Base-by-base conservation (phyloP, 2,797 vertebrate species). In the Florisuga fusca region DNA sequence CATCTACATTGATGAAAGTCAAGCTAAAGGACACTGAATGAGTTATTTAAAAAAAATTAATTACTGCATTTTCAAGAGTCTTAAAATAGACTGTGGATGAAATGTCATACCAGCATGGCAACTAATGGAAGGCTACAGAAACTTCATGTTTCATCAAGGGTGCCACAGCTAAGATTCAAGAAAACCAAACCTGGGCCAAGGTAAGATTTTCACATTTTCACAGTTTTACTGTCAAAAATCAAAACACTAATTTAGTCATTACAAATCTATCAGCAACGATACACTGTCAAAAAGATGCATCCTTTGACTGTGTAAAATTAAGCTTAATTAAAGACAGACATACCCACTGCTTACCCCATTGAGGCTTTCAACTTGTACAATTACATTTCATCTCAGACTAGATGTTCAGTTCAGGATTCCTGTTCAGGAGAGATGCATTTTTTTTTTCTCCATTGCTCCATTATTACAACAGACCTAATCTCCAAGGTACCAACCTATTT, bases 401-500 rank as follows among this genome's bases (percentile, higher is more conserved):
- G 38, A 41, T 46, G 11, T 83, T 54, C n/a, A 90, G 58, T 69
- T 76, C 51, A 71, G 19, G 84, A 64, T 6, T 74, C 57, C 38
- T 59, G 33, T 46, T 83, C 61, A 88, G 38, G 38, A 68, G 38
- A 85, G 53, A 29, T 87, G 79, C 58, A 76, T 89, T 96, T 92
- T 93, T 36, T 36, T 41, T 41, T 51, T 91, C 75, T 81, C 61
- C 29, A 69, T 63, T 62, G 55, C 75, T 91, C 88, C 62, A 88
- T 85, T 95, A 96, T 79, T 90, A 95, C 58, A 94, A 89, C 89
- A 94, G 67, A 63, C 27, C 64, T 95, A 48, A 89, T 59, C 78
- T 95, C 71, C 67, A 89, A 92, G 69, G 89, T 89, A 79, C 69
- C 93, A 79, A 54, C 91, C 89, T 88, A 92, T 80, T 93, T 93